Conservation (phyloP, 2,888 invertebrate species). For the Andrena hattorfiana region DNA sequence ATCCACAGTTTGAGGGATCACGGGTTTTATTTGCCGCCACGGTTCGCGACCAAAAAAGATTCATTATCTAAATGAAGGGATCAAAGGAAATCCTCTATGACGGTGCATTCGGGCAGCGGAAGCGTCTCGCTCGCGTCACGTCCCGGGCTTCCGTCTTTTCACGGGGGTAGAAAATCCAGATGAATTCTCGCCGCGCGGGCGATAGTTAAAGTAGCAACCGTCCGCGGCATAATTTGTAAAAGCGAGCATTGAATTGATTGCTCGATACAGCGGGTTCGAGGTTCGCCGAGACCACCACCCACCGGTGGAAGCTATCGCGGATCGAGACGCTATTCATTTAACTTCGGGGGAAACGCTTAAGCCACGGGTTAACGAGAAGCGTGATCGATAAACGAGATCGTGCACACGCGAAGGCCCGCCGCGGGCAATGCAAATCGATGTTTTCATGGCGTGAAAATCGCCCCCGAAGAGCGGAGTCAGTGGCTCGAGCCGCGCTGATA, state of each 20-base stretch:
- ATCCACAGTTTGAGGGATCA: constrained; percentile 51
- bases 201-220: background rate
- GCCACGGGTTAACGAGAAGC: constrained; percentile 10
- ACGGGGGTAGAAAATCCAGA: constrained; percentile 8
- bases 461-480: constrained; percentile 18
- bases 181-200: constrained; percentile 5
- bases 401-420: constrained; percentile 50
- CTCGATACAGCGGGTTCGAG: background rate
- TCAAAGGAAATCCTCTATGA: constrained; percentile 42
- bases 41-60: constrained; percentile 41
- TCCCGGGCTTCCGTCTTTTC: constrained; percentile 32
- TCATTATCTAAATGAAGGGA: constrained; percentile 60
- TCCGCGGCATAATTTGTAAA: background rate
- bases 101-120: constrained; percentile 23
- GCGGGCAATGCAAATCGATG: constrained; percentile 50
- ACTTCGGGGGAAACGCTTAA: background rate
- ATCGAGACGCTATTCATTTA: constrained; percentile 10
- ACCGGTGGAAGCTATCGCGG: background rate
- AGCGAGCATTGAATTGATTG: background rate
- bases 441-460: constrained; percentile 36
- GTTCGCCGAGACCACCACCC: background rate
- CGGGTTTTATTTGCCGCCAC: constrained; percentile 41
- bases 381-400: constrained; percentile 57
- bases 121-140: constrained; percentile 36
- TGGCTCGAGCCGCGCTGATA: constrained; percentile 20